These are phyloP conservation scores for Glyptemys insculpta DNA, from an alignment of 2,797 vertebrate species.

Conservation along the genomic window DNA sequence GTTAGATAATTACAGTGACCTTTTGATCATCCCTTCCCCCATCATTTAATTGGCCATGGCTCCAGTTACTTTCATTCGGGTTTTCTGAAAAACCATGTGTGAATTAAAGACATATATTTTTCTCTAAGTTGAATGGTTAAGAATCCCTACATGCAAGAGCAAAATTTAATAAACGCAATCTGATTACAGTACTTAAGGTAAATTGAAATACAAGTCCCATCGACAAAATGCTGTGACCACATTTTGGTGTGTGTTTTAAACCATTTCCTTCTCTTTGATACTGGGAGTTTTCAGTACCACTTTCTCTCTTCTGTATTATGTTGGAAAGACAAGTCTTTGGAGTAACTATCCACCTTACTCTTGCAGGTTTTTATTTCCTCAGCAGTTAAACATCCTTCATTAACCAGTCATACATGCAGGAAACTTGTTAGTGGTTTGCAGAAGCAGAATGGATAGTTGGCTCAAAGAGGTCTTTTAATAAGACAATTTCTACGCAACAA, in stretches of 20 bases:
- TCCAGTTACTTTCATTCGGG: not conserved
- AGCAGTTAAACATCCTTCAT: not conserved
- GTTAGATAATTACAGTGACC: not conserved
- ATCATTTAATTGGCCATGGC: no score
- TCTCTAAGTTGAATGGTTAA: no score
- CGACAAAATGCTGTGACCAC: not conserved
- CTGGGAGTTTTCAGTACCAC: not conserved
- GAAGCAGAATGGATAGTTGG: not conserved
- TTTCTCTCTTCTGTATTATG: not conserved
- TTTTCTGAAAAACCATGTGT: not conserved
- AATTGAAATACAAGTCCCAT: not conserved
- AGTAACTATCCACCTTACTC: not conserved
- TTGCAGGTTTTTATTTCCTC: not conserved
- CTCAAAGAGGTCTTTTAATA: slow-evolving; percentile 1
- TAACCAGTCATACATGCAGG: not conserved
- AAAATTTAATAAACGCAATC: no score
- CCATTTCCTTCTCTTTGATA: not conserved
- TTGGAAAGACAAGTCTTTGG: not conserved
- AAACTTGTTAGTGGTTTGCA: not conserved
- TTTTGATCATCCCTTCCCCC: not conserved
- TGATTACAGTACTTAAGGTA: no score
- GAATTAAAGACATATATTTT: no score
- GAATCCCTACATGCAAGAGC: no score
- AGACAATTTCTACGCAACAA: slow-evolving; percentile 26
- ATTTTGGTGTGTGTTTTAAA: not conserved